Evolutionary conservation across 2,797 vertebrate genomes (phyloP).

Genomic region (Rhinogobio ventralis): DNA sequence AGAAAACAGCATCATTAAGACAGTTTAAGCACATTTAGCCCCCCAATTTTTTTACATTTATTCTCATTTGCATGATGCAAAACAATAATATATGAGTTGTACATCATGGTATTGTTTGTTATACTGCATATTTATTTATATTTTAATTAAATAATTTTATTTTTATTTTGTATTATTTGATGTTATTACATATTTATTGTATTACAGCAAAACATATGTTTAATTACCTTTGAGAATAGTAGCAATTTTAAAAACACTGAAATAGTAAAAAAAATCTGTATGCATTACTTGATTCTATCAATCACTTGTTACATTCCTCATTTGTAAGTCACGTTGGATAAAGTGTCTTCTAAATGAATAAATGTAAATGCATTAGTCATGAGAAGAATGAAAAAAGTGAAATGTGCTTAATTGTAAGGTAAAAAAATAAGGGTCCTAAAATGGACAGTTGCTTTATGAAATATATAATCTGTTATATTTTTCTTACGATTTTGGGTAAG

Average conservation of each 20-base stretch:
- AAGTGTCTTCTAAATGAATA: neutral
- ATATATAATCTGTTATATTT: neutral
- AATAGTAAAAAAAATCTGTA: neutral
- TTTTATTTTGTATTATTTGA: no score
- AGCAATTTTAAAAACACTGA: neutral
- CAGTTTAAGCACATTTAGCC: neutral
- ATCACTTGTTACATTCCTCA: neutral
- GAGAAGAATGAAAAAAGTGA: neutral
- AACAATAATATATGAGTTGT: neutral
- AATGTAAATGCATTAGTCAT: neutral
- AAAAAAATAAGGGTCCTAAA: neutral
- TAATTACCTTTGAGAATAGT: neutral
- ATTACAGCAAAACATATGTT: neutral
- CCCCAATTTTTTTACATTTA: no score
- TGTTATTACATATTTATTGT: neutral
- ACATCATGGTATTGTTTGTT: neutral
- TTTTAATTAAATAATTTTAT: neutral
- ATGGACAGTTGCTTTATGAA: neutral
- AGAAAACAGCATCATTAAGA: neutral
- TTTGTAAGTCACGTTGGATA: neutral
- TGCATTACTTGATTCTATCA: neutral
- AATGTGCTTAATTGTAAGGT: neutral
- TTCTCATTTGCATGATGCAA: neutral
- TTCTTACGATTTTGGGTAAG: neutral
- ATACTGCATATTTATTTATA: neutral